phyloP scores from a whole-genome alignment of 64 coral and sea anemone genomes.

The Stichodactyla helianthus region DNA sequence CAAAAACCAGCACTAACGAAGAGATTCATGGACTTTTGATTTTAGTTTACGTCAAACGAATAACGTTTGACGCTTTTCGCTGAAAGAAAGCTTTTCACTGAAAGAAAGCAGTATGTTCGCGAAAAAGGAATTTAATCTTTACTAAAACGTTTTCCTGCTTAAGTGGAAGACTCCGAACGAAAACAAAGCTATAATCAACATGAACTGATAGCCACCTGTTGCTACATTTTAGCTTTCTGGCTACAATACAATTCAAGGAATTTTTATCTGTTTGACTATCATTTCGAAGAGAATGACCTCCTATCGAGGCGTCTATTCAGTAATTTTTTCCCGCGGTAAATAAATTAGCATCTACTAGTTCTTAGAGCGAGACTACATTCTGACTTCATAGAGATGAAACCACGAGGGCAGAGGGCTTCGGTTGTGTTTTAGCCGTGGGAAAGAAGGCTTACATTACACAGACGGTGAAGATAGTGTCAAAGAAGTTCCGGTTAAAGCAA shows the following conservation, averaged over 20 bases:
- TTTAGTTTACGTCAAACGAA: no score
- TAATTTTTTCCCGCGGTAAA: not conserved
- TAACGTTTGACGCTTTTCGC: not conserved
- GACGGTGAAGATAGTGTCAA: not conserved
- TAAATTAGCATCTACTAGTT: not conserved
- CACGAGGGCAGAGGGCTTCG: not conserved
- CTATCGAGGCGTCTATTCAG: not conserved
- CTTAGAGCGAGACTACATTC: no score
- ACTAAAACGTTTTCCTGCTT: not conserved
- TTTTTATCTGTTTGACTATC: not conserved
- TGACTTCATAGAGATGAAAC: not conserved
- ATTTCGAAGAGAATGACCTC: not conserved
- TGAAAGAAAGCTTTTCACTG: no score
- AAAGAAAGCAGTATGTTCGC: not conserved
- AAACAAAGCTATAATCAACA: not conserved
- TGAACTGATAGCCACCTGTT: not conserved
- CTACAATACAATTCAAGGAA: not conserved
- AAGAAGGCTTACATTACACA: not conserved
- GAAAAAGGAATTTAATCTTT: not conserved
- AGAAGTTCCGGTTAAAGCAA: conserved; percentile 7
- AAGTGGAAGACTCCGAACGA: not conserved
- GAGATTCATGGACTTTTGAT: no score
- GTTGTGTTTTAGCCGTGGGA: not conserved
- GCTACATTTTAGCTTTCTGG: not conserved
- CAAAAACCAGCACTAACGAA: no score